Conservation (phyloP, 2,113 vertebrate species). For the Pituophis catenifer region DNA sequence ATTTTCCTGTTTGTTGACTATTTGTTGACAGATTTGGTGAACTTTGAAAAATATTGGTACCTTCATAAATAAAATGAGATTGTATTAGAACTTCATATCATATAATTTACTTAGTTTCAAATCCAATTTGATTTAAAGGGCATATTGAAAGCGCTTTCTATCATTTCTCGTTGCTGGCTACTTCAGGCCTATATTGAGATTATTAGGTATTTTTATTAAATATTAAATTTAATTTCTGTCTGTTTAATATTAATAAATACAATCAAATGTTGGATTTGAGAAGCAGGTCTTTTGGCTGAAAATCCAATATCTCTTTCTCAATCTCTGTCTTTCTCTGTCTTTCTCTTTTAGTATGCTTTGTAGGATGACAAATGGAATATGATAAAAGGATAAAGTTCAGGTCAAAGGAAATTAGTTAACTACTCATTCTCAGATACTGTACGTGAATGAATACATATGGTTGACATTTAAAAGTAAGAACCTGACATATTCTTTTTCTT, state of each 20-base stretch:
- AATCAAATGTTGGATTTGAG: not conserved
- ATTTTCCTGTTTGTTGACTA: not conserved
- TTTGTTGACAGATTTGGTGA: not conserved
- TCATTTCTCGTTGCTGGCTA: not conserved
- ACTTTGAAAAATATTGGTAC: not conserved
- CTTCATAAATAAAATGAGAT: not conserved
- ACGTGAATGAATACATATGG: constrained; percentile 6
- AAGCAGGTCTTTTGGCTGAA: not conserved
- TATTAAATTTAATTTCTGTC: not conserved
- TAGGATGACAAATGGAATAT: not conserved
- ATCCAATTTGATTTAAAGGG: not conserved
- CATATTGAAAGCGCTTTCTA: not conserved
- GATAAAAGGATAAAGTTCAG: constrained; percentile 8
- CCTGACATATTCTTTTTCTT: not conserved
- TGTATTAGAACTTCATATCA: not conserved
- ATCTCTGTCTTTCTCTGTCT: not conserved
- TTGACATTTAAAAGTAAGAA: constrained; percentile 16
- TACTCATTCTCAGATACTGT: not conserved
- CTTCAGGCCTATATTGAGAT: not conserved
- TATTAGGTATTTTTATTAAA: constrained; percentile 5
- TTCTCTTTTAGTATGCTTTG: not conserved
- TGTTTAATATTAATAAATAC: not conserved
- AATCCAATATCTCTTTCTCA: not conserved
- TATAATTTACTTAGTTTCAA: not conserved
- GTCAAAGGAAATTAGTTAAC: constrained; percentile 1